A percentile compares a stretch with the other conserved stretches of the same genome.
These are phyloP conservation scores for Ischnus inquisitorius DNA, from an alignment of 2,888 invertebrate genomes.

Conservation along the genomic window DNA sequence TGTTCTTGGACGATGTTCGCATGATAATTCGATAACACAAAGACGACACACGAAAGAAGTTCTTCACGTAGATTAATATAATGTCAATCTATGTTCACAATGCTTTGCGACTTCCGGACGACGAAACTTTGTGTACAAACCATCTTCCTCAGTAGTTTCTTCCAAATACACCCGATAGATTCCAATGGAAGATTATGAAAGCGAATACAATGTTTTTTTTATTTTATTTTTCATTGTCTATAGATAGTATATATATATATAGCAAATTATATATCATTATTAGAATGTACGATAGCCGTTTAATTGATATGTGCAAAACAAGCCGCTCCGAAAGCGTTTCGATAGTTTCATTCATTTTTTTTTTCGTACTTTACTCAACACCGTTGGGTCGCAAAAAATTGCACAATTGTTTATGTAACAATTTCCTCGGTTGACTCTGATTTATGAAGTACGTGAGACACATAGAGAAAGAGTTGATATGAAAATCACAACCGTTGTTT, in stretches of 20 bases:
- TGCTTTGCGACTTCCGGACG: conserved; percentile 3
- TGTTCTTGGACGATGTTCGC: conserved; percentile 5
- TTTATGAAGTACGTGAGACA: conserved; percentile 1
- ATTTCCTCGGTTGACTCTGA: neutral
- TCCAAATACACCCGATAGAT: conserved; percentile 20
- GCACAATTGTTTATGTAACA: conserved; percentile 27
- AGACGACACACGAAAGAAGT: neutral
- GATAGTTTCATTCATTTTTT: conserved; percentile 13
- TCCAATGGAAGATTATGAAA: neutral
- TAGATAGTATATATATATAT: conserved; percentile 14
- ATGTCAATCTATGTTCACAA: too few species aligned
- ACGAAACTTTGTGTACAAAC: conserved; percentile 24
- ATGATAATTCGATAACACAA: conserved; percentile 2
- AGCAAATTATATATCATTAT: conserved; percentile 17
- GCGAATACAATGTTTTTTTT: neutral
- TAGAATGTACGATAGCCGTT: conserved; percentile 2
- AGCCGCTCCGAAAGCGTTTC: neutral
- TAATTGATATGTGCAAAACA: conserved; percentile 16
- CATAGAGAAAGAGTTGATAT: conserved; percentile 12
- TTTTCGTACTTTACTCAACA: too few species aligned
- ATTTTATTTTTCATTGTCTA: neutral
- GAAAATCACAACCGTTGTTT: conserved; percentile 2
- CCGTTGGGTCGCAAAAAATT: neutral
- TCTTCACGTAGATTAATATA: neutral
- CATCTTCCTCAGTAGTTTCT: conserved; percentile 38